Evolutionary conservation across 2,113 vertebrate genomes (phyloP).

Genomic region (Etheostoma cragini): DNA sequence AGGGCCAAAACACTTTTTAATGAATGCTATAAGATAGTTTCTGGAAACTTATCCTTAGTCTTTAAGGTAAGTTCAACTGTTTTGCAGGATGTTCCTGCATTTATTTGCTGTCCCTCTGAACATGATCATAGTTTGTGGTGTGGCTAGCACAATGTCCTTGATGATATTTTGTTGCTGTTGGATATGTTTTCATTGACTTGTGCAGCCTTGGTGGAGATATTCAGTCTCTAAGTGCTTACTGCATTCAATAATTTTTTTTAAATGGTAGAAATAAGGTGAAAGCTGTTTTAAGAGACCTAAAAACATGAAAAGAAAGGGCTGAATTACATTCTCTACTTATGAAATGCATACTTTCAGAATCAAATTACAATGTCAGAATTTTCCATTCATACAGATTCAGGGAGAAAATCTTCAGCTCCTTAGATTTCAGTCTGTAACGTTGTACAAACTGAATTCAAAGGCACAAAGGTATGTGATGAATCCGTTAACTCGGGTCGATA

Average conservation of each 20-base stretch:
- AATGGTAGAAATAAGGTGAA: neutral
- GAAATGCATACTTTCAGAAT: conserved; percentile 21
- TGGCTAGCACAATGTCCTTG: no score
- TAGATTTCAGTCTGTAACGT: conserved; percentile 49
- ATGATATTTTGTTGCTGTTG: neutral
- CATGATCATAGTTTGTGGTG: no score
- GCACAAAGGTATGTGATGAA: conserved; percentile 44
- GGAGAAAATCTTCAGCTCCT: conserved; percentile 30
- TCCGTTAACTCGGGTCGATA: conserved; percentile 57
- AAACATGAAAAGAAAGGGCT: neutral
- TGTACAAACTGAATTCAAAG: conserved; percentile 52
- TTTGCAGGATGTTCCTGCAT: neutral
- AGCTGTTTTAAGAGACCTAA: neutral
- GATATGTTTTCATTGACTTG: neutral
- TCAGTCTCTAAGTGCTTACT: neutral
- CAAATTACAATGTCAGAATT: conserved; percentile 30
- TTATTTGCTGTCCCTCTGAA: neutral
- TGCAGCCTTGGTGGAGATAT: neutral
- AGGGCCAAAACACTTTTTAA: neutral
- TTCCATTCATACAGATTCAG: neutral
- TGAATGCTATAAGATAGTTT: neutral
- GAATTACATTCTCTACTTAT: neutral
- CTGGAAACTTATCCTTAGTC: neutral
- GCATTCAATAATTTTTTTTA: neutral
- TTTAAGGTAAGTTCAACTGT: neutral